Conservation (phyloP, 1,140 invertebrate genomes). For the Acyrthosiphon pisum region DNA sequence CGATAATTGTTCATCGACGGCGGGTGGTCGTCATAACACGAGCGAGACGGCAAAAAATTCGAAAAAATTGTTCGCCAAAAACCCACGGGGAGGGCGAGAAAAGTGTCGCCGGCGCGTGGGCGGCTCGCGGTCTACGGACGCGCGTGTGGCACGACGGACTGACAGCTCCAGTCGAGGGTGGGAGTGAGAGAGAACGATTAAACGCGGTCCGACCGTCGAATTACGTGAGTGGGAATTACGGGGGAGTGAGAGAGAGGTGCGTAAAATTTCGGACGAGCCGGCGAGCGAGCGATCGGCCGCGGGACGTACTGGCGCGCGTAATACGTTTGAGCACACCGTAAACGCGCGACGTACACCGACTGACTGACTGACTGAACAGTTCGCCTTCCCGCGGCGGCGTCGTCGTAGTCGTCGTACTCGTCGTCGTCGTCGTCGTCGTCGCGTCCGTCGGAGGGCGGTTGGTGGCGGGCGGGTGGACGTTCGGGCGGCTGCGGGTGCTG, state of each 20-base stretch:
- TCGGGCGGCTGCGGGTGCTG: background rate
- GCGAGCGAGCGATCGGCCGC: background rate
- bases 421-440: background rate
- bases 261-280: background rate
- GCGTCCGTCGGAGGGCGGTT: background rate
- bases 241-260: background rate
- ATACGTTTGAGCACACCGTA: conserved; percentile 20
- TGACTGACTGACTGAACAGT: conserved; percentile 27
- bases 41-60: background rate
- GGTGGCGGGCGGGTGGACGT: background rate
- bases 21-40: background rate
- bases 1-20: background rate
- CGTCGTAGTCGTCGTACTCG: background rate
- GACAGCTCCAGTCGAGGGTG: no score
- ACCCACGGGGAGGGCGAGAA: background rate
- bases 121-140: background rate
- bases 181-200: background rate
- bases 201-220: background rate
- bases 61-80: background rate
- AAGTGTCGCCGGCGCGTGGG: background rate
- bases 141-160: no score
- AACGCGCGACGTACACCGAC: conserved; percentile 48
- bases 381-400: background rate
- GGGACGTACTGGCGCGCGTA: background rate
- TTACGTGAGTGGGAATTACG: background rate